Conservation (phyloP, 2,888 invertebrate species). For the Dendrolimus houi region DNA sequence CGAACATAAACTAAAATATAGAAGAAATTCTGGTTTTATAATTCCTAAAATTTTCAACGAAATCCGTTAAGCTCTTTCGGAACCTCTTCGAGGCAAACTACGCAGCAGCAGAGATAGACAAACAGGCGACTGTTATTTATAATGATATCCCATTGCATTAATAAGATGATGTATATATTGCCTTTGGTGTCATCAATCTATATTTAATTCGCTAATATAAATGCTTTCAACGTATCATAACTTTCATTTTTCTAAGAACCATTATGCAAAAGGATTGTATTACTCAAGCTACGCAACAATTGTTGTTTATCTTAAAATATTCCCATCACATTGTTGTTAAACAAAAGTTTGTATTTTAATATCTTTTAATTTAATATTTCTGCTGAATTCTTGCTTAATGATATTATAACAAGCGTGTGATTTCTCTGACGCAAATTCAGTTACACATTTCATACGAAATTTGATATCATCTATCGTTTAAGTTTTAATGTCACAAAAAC, state of each 20-base stretch:
- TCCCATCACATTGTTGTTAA: conserved; percentile 33
- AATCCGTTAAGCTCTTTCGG: too few species aligned
- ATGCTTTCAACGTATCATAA: conserved; percentile 15
- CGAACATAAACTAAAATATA: too few species aligned
- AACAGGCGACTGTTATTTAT: too few species aligned
- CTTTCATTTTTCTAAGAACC: conserved; percentile 33
- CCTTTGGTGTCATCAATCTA: not conserved
- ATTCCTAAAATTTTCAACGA: too few species aligned
- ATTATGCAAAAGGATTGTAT: conserved; percentile 22
- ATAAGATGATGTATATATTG: too few species aligned
- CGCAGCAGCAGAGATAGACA: too few species aligned
- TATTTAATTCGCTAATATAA: conserved; percentile 17
- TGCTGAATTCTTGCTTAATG: not conserved
- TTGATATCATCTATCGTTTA: not conserved
- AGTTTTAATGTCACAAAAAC: too few species aligned
- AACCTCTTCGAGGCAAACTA: too few species aligned
- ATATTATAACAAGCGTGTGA: not conserved
- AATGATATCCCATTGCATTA: too few species aligned
- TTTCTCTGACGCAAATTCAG: not conserved
- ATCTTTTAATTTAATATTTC: conserved; percentile 16
- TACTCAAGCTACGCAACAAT: conserved; percentile 15
- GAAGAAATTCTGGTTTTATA: too few species aligned
- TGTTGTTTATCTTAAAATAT: conserved; percentile 13
- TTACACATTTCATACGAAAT: not conserved
- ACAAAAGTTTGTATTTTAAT: conserved; percentile 15